Base-by-base conservation (phyloP, 1,140 invertebrate species). In the Asobara japonica region DNA sequence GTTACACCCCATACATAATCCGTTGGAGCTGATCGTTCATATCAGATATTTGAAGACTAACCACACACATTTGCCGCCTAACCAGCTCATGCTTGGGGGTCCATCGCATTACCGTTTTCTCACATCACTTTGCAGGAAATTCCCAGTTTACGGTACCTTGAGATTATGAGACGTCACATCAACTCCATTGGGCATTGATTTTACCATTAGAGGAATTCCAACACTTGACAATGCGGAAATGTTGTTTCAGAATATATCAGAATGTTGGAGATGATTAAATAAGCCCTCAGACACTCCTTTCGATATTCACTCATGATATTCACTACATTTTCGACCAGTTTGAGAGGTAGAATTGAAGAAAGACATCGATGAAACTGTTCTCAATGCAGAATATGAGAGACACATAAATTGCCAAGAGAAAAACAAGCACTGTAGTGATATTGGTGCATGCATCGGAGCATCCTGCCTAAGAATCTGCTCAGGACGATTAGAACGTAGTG, bases 401-500 rank as follows among this genome's bases (percentile, higher is more conserved):
- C 25, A 22, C n/a, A 2, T 56, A 22, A 56, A 56, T 56, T 56
- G 22, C 13, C n/a, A n/a, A n/a, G n/a, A n/a, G n/a, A n/a, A 56
- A 56, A 56, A 56, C 22, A n/a, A n/a, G n/a, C 3, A 22, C 18
- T 27, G 51, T 6, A 18, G 18, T 56, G 25, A 56, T 27, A 25
- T 56, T 27, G 18, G 51, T 13, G 20, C 20, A 27, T 27, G 13
- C 51, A 51, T 51, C 3, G 18, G 18, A 51, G 20, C 45, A 51
- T 51, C 45, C 45, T 20, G 3, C 25, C 22, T 10, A 25, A 56
- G 51, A 10, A 56, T 56, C 16, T 71, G 5, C 69, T 75, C 20
- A 27, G 65, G 78, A 79, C 79, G 60, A 76, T 78, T 76, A 75
- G 65, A 71, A 25, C 61, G 69, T 51, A 68, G 77, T 79, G 80